Evolutionary conservation across 2,113 vertebrate species (phyloP).

Genomic region (Chloebia gouldiae): DNA sequence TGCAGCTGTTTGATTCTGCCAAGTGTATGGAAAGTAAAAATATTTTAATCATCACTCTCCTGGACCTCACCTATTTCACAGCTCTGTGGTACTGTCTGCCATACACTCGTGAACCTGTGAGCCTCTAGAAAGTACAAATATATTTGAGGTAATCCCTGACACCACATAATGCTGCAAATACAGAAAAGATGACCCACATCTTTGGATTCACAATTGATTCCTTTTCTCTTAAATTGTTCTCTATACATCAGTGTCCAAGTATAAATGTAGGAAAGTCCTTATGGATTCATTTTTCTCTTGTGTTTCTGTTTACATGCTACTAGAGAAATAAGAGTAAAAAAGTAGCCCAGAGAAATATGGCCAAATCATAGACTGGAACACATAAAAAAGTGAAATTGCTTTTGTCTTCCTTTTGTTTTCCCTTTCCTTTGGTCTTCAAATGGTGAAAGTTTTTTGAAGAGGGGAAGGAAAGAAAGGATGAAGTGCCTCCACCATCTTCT

Average conservation of each 20-base stretch:
- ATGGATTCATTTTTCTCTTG: neutral
- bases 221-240: neutral
- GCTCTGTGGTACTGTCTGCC: neutral
- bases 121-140: neutral
- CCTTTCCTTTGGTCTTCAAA: neutral
- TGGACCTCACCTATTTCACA: neutral
- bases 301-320: neutral
- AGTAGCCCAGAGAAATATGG: neutral
- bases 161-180: neutral
- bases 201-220: neutral
- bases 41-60: neutral
- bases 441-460: neutral
- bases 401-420: neutral
- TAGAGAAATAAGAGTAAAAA: neutral
- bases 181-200: neutral
- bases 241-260: constrained; percentile 2
- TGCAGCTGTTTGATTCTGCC: neutral
- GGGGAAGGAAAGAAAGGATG: neutral
- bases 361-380: neutral
- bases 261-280: neutral
- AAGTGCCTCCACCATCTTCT: neutral
- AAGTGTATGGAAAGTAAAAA: neutral
- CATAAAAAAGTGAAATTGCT: neutral
- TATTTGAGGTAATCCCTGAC: neutral
- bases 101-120: neutral